Evolutionary conservation across 2,888 invertebrate species (phyloP).

Genomic region (Agonopterix arenella): DNA sequence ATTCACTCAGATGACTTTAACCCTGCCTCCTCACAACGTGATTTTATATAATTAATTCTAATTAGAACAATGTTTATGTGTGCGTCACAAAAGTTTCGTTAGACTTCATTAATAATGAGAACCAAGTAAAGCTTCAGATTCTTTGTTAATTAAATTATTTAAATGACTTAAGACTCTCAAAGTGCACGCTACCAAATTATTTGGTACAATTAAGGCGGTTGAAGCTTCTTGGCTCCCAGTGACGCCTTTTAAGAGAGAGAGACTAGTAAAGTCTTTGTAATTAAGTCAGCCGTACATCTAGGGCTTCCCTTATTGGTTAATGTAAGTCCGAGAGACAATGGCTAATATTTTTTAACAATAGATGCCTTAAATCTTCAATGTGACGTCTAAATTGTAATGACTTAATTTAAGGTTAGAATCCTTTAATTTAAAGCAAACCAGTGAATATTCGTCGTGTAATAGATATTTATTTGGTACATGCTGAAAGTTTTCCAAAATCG

Average conservation of each 20-base stretch:
- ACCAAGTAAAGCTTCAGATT: conserved; percentile 28
- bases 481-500: too few species aligned
- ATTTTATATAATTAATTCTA: too few species aligned
- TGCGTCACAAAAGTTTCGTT: conserved; percentile 16
- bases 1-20: neutral
- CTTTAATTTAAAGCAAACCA: too few species aligned
- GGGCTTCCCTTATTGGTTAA: neutral
- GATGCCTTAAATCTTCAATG: too few species aligned
- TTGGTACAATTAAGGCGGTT: conserved; percentile 42
- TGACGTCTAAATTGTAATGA: too few species aligned
- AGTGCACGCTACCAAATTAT: conserved; percentile 52
- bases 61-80: conserved; percentile 10
- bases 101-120: conserved; percentile 27
- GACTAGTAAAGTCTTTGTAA: conserved; percentile 27
- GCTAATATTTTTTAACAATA: neutral
- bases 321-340: neutral
- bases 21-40: neutral
- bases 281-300: conserved; percentile 22
- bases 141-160: conserved; percentile 58
- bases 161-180: conserved; percentile 46
- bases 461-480: too few species aligned
- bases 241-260: conserved; percentile 29
- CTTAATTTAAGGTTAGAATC: too few species aligned
- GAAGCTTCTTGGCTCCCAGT: conserved; percentile 37
- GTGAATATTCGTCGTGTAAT: too few species aligned